Evolutionary conservation across 2,113 vertebrate species (phyloP).

Genomic region (Anoplopoma fimbria): DNA sequence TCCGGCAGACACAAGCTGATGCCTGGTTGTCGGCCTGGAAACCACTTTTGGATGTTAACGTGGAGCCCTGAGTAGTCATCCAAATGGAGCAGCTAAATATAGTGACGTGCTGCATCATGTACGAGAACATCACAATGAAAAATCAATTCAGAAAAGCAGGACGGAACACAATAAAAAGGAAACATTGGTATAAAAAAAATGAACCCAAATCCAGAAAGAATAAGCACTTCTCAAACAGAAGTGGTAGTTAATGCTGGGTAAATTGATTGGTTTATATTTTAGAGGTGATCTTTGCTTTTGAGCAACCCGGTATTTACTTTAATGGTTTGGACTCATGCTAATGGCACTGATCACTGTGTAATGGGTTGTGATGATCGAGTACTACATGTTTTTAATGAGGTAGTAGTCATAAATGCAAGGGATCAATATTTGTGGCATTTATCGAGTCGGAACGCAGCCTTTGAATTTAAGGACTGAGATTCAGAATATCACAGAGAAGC

Average conservation of each 20-base stretch:
- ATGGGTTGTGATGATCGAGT: not conserved
- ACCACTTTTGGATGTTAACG: not conserved
- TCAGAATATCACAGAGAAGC: not conserved
- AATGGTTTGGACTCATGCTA: not conserved
- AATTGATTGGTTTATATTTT: not conserved
- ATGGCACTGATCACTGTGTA: not conserved
- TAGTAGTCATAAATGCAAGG: not conserved
- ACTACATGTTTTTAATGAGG: slow-evolving; percentile 15
- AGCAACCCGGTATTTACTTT: not conserved
- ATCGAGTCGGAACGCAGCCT: slow-evolving; percentile 3
- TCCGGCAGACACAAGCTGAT: not conserved
- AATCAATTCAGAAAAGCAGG: not conserved
- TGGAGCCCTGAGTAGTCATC: not conserved
- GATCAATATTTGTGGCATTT: slow-evolving; percentile 17
- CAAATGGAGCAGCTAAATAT: not conserved
- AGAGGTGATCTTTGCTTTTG: not conserved
- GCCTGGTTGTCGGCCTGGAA: not conserved
- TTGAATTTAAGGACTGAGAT: not conserved
- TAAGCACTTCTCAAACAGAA: not conserved
- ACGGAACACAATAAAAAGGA: not conserved
- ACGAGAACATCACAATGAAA: not conserved
- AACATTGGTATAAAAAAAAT: not conserved
- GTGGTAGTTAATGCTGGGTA: not conserved
- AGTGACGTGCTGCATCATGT: not conserved
- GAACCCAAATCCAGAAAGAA: not conserved